These are phyloP conservation scores for Gymnoscopelus braueri DNA, from an alignment of 2,797 vertebrate genomes.

Conservation along the genomic window DNA sequence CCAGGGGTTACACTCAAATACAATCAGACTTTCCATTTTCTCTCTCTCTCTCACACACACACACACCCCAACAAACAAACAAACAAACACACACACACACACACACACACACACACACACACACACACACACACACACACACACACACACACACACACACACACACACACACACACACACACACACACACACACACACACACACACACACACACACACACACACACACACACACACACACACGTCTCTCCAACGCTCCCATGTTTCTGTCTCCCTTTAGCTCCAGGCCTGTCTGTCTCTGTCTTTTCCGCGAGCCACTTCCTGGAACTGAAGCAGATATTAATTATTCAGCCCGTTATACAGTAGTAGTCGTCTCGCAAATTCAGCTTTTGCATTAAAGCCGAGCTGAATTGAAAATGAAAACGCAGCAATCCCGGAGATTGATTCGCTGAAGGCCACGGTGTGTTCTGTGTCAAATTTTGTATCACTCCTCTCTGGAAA, in stretches of 20 bases:
- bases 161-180: neutral
- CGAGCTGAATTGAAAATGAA: conserved; percentile 22
- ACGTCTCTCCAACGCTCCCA: neutral
- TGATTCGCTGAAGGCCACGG: conserved; percentile 5
- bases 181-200: no score
- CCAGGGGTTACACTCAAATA: neutral
- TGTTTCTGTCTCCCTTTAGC: neutral
- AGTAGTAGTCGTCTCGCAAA: neutral
- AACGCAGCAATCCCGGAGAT: conserved; percentile 16
- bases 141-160: no score
- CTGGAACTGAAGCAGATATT: conserved; percentile 2
- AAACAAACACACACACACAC: neutral
- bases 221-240: neutral
- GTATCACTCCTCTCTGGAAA: conserved; percentile 8
- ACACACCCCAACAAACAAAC: neutral
- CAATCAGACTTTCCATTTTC: neutral
- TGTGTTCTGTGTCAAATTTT: neutral
- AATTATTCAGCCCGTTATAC: conserved; percentile 13
- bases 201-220: no score
- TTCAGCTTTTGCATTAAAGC: conserved; percentile 6
- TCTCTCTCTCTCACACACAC: neutral
- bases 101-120: no score
- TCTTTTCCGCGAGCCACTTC: conserved; percentile 1
- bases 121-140: no score
- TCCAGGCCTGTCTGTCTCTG: neutral